Conservation (phyloP, 2,113 vertebrate genomes). For the Laticauda colubrina region DNA sequence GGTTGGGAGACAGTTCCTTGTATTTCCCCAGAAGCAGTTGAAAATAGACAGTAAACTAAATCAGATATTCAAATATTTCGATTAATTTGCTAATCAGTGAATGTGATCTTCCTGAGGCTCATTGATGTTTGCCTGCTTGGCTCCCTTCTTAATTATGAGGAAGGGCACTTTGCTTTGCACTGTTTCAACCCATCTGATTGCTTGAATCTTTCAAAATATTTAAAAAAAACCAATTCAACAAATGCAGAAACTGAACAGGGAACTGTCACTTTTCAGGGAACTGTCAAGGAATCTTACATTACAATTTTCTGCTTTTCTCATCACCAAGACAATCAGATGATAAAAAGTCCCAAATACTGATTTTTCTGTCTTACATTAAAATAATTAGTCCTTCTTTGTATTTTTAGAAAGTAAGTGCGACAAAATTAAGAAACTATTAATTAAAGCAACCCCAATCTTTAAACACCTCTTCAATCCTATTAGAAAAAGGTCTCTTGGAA, state of each 20-base stretch:
- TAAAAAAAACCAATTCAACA: background rate
- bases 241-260: background rate
- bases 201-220: constrained; percentile 1
- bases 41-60: background rate
- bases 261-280: constrained; percentile 34
- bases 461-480: constrained; percentile 37
- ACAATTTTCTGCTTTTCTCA: constrained; percentile 36
- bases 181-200: background rate
- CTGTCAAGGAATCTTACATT: constrained; percentile 47
- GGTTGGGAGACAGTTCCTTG: background rate
- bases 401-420: constrained; percentile 64
- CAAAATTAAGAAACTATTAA: constrained; percentile 59
- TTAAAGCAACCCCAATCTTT: constrained; percentile 47
- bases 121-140: background rate
- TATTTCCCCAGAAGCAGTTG: background rate
- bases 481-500: constrained; percentile 38
- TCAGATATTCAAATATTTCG: constrained; percentile 24
- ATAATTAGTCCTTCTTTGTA: constrained; percentile 51
- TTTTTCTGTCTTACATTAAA: constrained; percentile 37
- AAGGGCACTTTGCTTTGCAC: constrained; percentile 1
- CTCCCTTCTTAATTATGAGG: rapidly evolving
- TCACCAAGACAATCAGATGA: constrained; percentile 53
- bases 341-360: constrained; percentile 55
- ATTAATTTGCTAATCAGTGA: background rate
- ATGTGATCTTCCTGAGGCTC: background rate